Evolutionary conservation across 2,888 invertebrate genomes (phyloP), one percentile per base, ranked within the genome.

Genomic region (Mythimna loreyi): DNA sequence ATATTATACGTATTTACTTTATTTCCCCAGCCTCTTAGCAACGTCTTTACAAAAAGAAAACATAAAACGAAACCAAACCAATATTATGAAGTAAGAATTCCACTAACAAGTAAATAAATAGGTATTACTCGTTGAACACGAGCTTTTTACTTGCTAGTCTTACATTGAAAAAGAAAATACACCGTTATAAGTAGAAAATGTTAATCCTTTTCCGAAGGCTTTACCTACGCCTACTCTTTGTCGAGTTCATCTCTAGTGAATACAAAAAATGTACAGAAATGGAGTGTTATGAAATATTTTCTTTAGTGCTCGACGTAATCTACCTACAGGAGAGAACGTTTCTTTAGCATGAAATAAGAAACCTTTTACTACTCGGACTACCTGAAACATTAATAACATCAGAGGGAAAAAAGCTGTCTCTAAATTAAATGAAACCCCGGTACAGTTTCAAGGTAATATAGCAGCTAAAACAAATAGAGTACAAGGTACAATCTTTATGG

Each of bases 201-300:
- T 58, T 64, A 64, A 64, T 68, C 75, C 57, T 57, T 66, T 64
- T 33, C 36, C 21, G 11, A 53, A 58, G 25, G 63, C 52, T 64
- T 49, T 65, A n/a, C 59, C 23, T 43, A 47, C 58, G 36, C 60
- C 60, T 62, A 28, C 47, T 23, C 33, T 47, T 13, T 61, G 57
- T 52, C 55, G 25, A 21, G 25, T 79, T 78, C 67, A 60, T 19
- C 49, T 67, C 75, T 43, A 62, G 33, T 49, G 43, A 60, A 67
- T 63, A 74, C 50, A 79, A 64, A 57, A 78, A 61, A 45, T 47
- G 8, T 43, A 78, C 49, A 64, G 50, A 79, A 74, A 64, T 33
- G 64, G 30, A 53, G 57, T 61, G 53, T 62, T 75, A 80, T 80
- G 57, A 64, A 75, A 75, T 69, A 77, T 80, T 69, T 80, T 75